Base-by-base conservation (phyloP, 1,140 invertebrate species). In the Drosophila takahashii region DNA sequence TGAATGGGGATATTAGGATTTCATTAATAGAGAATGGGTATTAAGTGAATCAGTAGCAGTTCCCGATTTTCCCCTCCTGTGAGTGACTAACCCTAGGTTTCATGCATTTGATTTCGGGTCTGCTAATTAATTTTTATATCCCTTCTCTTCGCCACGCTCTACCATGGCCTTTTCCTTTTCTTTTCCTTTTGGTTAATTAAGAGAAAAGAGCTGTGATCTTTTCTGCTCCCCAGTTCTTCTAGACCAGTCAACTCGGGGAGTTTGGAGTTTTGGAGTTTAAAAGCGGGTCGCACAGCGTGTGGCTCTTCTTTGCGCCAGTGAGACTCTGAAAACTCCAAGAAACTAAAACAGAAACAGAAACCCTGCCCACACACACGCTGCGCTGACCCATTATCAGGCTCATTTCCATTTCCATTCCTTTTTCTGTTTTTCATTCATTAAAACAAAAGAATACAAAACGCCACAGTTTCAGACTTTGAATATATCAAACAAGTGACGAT, bases 61-160 rank as follows among this genome's bases (percentile, higher is more conserved):
- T 27, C 26, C 22, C 11, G 10, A 18, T 32, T 32, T 32, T 26
- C n/a, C 29, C 15, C n/a, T 2, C 11, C 15, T 4, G 22, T 27
- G 36, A 42, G 4, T 27, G n/a, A 48, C 5, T 29, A 9, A 4
- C 5, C 15, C n/a, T 11, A 9, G 45, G 48, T 59, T 77, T 73
- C 42, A 61, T 76, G 71, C 59, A 59, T 77, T 79, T 79, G 71
- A 77, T 81, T 54, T 58, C 16, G 37, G 44, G 64, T 71, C 61
- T 83, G 75, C 66, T 87, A 87, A 87, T 87, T 87, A 87, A 87
- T 86, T 86, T 86, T 86, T 76, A 86, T 83, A 81, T 83, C 62
- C 83, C 70, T 32, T 59, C 69, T 81, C 75, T 71, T 76, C 65
- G 78, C 66, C 69, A 89, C 79, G 84, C 83, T 83, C 65, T 69